Percentiles rank a stretch among this genome's conserved stretches.
These are phyloP conservation scores for Cephus cinctus DNA, from an alignment of 1,140 invertebrate genomes.

Conservation along the genomic window DNA sequence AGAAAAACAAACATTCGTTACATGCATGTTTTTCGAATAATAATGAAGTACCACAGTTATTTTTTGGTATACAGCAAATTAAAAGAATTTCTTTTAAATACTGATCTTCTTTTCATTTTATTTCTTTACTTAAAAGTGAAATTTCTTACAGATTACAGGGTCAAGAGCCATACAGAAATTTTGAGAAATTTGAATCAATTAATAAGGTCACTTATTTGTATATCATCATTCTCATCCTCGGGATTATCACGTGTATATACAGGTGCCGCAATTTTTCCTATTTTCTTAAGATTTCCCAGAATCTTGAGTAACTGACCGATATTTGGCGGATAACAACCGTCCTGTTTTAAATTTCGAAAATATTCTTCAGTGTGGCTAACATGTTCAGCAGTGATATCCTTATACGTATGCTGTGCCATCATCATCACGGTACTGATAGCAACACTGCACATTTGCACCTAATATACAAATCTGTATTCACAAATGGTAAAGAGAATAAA, in stretches of 20 bases:
- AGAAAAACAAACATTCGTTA: too few species aligned
- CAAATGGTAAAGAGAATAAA: neutral
- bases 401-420: conserved; percentile 10
- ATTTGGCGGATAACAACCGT: conserved; percentile 7
- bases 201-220: conserved; percentile 2
- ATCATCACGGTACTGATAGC: conserved; percentile 17
- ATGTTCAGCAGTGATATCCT: conserved; percentile 15
- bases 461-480: conserved; percentile 1
- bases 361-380: conserved; percentile 12
- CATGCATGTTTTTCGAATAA: too few species aligned
- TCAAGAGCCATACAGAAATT: neutral
- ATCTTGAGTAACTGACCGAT: conserved; percentile 10
- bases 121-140: neutral
- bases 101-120: too few species aligned
- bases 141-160: conserved; percentile 3
- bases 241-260: neutral
- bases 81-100: too few species aligned
- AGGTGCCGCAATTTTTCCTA: conserved; percentile 6
- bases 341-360: conserved; percentile 7
- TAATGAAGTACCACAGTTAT: too few species aligned
- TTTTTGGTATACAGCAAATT: too few species aligned
- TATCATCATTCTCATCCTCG: conserved; percentile 5
- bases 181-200: neutral
- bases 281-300: conserved; percentile 7
- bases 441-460: conserved; percentile 12